Conservation (phyloP, 2,113 vertebrate species). For the Hemiprocne comata region DNA sequence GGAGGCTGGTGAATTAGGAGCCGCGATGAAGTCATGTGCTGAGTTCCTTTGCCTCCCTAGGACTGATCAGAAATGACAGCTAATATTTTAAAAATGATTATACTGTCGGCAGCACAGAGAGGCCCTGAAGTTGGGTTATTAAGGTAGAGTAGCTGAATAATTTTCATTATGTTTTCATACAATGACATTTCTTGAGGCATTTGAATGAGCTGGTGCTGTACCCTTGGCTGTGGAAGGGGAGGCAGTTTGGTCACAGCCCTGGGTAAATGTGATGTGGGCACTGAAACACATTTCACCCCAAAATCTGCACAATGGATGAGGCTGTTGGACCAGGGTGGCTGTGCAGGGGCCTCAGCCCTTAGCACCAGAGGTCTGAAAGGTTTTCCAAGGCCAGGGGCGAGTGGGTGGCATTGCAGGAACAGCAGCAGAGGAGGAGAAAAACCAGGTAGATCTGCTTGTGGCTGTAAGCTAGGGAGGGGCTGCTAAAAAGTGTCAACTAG, state of each 20-base stretch:
- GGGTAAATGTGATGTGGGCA: too few relatives aligned
- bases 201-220: background rate
- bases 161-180: conserved; percentile 54
- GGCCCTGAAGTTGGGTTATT: conserved; percentile 48
- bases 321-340: too few relatives aligned
- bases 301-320: too few relatives aligned
- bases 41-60: background rate
- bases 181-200: conserved; percentile 34
- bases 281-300: too few relatives aligned
- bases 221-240: background rate
- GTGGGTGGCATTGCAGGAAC: too few relatives aligned
- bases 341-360: too few relatives aligned
- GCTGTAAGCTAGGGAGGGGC: background rate
- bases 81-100: conserved; percentile 61
- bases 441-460: too few relatives aligned
- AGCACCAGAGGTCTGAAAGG: too few relatives aligned
- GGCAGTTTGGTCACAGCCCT: background rate
- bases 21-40: background rate
- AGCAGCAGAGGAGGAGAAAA: too few relatives aligned
- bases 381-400: too few relatives aligned
- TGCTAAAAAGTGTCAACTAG: background rate
- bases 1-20: background rate
- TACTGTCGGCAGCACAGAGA: conserved; percentile 17
- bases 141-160: conserved; percentile 67
- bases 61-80: conserved; percentile 65